Base-by-base conservation (phyloP, 2,888 invertebrate species). In the Strigamia transsilvanica region DNA sequence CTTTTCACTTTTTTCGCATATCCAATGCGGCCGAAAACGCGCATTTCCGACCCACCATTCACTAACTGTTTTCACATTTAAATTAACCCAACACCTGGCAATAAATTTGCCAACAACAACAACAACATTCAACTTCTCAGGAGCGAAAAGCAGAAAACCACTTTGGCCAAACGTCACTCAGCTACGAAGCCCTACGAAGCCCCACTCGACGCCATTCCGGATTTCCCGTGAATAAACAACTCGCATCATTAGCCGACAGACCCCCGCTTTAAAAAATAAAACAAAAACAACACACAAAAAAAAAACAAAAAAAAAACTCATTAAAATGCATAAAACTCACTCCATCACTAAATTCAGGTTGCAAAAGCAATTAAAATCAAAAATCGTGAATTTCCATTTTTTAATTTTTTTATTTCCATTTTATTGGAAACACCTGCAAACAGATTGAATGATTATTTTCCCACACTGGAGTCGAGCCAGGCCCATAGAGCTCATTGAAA, bases 401-500 rank as follows among this genome's bases (percentile, higher is more conserved):
- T 41, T 41, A 41, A n/a, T n/a, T n/a, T n/a, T n/a, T n/a, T n/a
- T n/a, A n/a, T n/a, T n/a, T n/a, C 56, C 56, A 6, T 56, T 56
- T 56, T 12, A 56, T 56, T 56, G 13, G 13, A 56, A 18, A 56
- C 56, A 56, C 56, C 56, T 56, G 56, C 56, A 56, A 18, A 56
- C 10, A 18, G 18, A 13, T 56, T 56, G 13, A n/a, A 18, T 18
- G 56, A 18, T 56, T 18, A 56, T 56, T 56, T 56, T 56, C 56
- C 56, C 56, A 56, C 56, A 56, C 10, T 56, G 6, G 15, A 56
- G 56, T 56, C 5, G 56, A 56, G 56, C 13, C 56, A 13, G 18
- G 18, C 56, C 56, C 56, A 56, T 56, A 56, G 56, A 56, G 56
- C 56, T 56, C 56, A 56, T 56, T 56, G n/a, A 56, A 56, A 56